A percentile compares a stretch with the other conserved stretches of the same genome.
Conservation (phyloP, 53 echinoderm and acorn worm species). For the Echinarachnius parma region DNA sequence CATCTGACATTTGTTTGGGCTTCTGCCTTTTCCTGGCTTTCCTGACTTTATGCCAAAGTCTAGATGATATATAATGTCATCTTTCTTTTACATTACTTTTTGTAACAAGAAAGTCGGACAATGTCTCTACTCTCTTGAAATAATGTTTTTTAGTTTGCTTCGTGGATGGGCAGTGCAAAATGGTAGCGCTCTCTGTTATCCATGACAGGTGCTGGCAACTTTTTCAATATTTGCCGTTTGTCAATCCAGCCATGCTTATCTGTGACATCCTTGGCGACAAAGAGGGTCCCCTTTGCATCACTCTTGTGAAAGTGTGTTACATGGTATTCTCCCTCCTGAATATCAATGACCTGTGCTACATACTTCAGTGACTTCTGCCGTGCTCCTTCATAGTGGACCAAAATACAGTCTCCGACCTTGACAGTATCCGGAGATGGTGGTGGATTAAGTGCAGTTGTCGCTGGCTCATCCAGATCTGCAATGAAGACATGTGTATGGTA, state of each 20-base stretch:
- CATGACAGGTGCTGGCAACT: not conserved
- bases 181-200: constrained; percentile 14
- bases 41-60: no score
- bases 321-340: constrained; percentile 11
- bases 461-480: constrained; percentile 10
- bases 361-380: constrained; percentile 28
- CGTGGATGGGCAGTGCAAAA: constrained; percentile 21
- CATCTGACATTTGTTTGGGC: no score
- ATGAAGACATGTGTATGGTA: constrained; percentile 22
- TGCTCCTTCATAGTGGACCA: constrained; percentile 36
- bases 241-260: not conserved
- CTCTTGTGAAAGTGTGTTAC: constrained; percentile 34
- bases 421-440: constrained; percentile 12
- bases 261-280: constrained; percentile 31
- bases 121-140: no score
- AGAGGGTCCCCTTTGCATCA: constrained; percentile 23
- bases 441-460: not conserved
- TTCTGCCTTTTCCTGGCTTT: no score
- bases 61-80: no score
- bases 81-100: no score
- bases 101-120: no score
- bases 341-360: constrained; percentile 27
- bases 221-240: not conserved
- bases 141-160: not conserved
- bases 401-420: constrained; percentile 41